A percentile compares a stretch with the other conserved stretches of the same genome.
Conservation (phyloP, 2,797 vertebrate genomes). For the Sebastes elongatus region DNA sequence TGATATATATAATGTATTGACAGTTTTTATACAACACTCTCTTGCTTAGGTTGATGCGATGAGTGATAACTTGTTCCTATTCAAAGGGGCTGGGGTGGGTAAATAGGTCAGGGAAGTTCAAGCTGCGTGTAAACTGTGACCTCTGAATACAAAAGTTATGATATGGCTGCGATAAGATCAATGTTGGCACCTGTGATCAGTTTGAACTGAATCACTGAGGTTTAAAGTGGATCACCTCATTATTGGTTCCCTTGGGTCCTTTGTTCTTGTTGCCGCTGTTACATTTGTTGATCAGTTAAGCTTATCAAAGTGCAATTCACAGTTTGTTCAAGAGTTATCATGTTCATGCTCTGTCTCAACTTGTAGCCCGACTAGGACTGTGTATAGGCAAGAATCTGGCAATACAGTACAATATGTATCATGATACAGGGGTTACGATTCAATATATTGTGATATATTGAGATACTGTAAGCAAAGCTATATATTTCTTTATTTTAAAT, state of each 20-base stretch:
- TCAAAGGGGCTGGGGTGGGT: neutral
- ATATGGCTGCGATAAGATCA: conserved; percentile 41
- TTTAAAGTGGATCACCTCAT: neutral
- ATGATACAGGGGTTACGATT: too few species aligned
- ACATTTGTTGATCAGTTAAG: neutral
- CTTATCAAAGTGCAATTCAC: neutral
- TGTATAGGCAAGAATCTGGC: too few species aligned
- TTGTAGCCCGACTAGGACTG: neutral
- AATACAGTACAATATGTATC: too few species aligned
- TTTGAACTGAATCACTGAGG: neutral
- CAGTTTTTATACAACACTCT: neutral
- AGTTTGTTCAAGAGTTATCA: neutral
- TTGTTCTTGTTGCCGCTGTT: neutral
- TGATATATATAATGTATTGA: neutral
- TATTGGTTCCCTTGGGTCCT: neutral
- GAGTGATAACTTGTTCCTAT: neutral
- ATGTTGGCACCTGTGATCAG: neutral
- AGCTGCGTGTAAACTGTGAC: neutral
- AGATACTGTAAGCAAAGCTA: too few species aligned
- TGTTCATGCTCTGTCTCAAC: neutral
- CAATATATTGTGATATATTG: too few species aligned
- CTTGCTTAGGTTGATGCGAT: neutral
- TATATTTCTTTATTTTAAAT: too few species aligned
- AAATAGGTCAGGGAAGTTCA: conserved; percentile 38
- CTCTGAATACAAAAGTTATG: neutral